Percentiles rank a stretch among this genome's conserved stretches.
phyloP scores from a whole-genome alignment of 2,888 invertebrate species.

The Polia nebulosa region DNA sequence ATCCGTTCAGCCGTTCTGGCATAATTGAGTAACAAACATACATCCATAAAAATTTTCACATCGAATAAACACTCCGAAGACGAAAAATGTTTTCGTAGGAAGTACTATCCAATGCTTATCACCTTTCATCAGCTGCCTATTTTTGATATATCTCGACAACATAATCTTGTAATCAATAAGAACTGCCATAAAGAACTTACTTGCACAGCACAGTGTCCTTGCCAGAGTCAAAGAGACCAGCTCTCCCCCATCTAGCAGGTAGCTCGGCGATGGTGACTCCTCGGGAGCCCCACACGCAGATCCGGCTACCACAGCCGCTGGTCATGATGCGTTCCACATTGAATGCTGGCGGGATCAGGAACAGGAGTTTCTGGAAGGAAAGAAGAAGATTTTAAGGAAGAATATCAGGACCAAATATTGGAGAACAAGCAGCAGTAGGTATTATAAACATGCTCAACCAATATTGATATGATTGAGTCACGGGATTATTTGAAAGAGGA shows the following conservation, averaged over 20 bases:
- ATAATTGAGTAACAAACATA: no score
- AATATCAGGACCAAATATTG: no score
- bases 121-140: background rate
- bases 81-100: no score
- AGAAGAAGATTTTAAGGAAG: background rate
- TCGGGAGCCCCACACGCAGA: slow-evolving; percentile 93
- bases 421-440: no score
- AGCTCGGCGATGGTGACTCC: slow-evolving; percentile 94
- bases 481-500: no score
- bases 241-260: slow-evolving; percentile 93
- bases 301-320: slow-evolving; percentile 92
- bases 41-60: no score
- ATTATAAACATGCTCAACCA: no score
- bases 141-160: background rate
- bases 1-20: no score
- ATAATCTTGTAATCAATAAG: background rate
- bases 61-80: no score
- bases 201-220: slow-evolving; percentile 93
- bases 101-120: background rate
- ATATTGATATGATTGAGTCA: no score
- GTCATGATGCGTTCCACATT: slow-evolving; percentile 92
- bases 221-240: slow-evolving; percentile 93
- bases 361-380: slow-evolving; percentile 92
- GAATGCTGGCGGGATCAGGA: slow-evolving; percentile 93
- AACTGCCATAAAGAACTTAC: slow-evolving; percentile 86